These are phyloP conservation scores for Strigops habroptila DNA, from an alignment of 2,113 vertebrate genomes.

Conservation along the genomic window DNA sequence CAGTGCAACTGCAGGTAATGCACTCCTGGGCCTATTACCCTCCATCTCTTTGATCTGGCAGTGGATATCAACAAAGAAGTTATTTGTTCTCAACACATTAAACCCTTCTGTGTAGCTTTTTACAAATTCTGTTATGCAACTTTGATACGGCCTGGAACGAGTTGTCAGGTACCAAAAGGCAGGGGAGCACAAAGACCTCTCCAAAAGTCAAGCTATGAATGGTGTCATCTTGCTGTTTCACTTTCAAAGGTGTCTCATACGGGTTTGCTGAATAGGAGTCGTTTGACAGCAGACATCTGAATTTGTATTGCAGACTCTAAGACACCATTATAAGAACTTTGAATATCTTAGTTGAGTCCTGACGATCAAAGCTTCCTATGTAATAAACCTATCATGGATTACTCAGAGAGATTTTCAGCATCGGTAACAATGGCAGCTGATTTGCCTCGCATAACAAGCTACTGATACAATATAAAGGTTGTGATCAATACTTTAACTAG, in stretches of 20 bases:
- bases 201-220: slow-evolving; percentile 43
- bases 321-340: slow-evolving; percentile 41
- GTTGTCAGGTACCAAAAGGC: slow-evolving; percentile 36
- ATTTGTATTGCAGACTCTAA: slow-evolving; percentile 50
- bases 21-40: slow-evolving; percentile 36
- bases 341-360: slow-evolving; percentile 30
- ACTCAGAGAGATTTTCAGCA: background rate
- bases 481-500: slow-evolving; percentile 43
- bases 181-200: slow-evolving; percentile 50
- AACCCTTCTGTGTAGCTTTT: slow-evolving; percentile 38
- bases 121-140: slow-evolving; percentile 65
- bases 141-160: slow-evolving; percentile 37
- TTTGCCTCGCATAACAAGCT: background rate
- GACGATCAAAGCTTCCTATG: slow-evolving; percentile 39
- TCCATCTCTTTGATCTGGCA: slow-evolving; percentile 44
- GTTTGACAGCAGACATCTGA: slow-evolving; percentile 55
- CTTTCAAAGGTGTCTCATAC: slow-evolving; percentile 56
- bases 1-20: background rate
- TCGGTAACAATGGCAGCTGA: background rate
- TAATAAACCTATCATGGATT: background rate
- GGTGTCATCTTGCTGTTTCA: slow-evolving; percentile 61
- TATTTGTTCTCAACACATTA: slow-evolving; percentile 66
- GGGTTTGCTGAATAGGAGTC: slow-evolving; percentile 49
- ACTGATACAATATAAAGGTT: background rate
- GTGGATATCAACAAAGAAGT: slow-evolving; percentile 61